These are phyloP conservation scores for Xestia sexstrigata DNA, from an alignment of 2,888 invertebrate genomes.

Conservation along the genomic window DNA sequence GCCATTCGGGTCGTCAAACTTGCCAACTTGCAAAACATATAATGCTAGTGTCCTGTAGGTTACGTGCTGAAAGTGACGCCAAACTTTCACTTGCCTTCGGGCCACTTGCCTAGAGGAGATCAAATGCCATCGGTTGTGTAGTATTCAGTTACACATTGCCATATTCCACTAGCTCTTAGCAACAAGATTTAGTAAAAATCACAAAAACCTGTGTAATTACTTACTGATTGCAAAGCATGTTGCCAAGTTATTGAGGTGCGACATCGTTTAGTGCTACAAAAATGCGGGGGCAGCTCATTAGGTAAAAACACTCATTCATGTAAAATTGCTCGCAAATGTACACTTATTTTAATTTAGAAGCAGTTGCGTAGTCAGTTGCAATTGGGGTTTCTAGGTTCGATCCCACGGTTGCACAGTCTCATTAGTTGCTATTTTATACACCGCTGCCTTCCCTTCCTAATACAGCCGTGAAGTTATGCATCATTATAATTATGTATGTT, in stretches of 20 bases:
- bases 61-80: neutral
- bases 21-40: neutral
- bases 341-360: neutral
- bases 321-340: neutral
- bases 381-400: neutral
- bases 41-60: neutral
- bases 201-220: conserved; percentile 14
- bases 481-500: neutral
- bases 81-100: neutral
- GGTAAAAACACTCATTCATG: conserved; percentile 7
- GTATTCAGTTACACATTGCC: neutral
- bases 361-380: neutral
- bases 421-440: neutral
- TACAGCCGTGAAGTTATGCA: neutral
- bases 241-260: conserved; percentile 21
- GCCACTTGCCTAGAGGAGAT: neutral
- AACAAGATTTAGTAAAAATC: conserved; percentile 4
- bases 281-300: neutral
- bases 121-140: neutral
- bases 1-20: no score
- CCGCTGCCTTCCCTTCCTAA: neutral
- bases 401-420: neutral
- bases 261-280: conserved; percentile 27
- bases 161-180: neutral
- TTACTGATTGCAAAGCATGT: conserved; percentile 18